Evolutionary conservation across 2,113 vertebrate genomes (phyloP).

Genomic region (Vicugna pacos): DNA sequence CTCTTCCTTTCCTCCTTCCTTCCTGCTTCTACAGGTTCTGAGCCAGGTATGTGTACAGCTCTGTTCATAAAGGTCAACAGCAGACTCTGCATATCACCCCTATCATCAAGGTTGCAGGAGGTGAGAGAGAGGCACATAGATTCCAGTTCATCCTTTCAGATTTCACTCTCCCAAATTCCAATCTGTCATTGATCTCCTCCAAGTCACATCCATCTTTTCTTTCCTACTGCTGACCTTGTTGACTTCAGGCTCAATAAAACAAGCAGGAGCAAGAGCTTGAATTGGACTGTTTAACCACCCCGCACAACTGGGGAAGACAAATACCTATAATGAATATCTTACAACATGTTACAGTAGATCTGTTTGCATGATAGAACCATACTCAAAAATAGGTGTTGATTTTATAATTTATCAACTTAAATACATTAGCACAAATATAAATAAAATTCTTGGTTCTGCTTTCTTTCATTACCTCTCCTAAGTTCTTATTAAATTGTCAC

Average conservation of each 20-base stretch:
- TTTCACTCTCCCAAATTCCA: neutral
- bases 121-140: neutral
- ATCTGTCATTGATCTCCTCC: neutral
- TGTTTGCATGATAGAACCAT: neutral
- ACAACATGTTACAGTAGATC: neutral
- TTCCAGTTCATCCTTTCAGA: neutral
- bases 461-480: neutral
- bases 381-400: neutral
- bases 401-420: slow-evolving; percentile 7
- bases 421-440: neutral
- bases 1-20: neutral
- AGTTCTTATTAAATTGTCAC: neutral
- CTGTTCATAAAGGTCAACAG: neutral
- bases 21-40: neutral
- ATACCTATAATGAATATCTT: neutral
- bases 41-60: rapidly evolving
- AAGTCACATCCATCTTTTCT: neutral
- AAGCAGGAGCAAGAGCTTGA: neutral
- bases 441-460: neutral
- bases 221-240: neutral
- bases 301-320: neutral
- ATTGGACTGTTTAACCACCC: neutral
- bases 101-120: neutral
- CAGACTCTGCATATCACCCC: too few species aligned
- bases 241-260: neutral